Evolutionary conservation across 2,888 invertebrate genomes (phyloP), one percentile per base, ranked within the genome.

Genomic region (Gymnoscelis rufifasciata): DNA sequence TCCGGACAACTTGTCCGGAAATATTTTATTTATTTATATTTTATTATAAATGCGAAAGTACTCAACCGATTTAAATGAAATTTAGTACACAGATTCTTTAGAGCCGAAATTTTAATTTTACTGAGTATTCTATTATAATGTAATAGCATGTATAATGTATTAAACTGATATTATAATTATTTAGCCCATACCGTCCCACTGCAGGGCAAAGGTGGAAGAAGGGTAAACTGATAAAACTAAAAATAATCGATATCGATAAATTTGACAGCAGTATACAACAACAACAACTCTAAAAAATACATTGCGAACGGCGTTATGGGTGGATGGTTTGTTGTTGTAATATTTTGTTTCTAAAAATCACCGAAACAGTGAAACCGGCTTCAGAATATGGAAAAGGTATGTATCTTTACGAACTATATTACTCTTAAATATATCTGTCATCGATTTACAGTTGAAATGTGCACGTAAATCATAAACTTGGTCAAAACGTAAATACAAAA

Each of bases 241-340:
- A n/a, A n/a, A n/a, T n/a, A n/a, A 37, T 37, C 36, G 12, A 12
- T 24, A 37, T 37, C 13, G 26, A 24, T 12, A 2, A 37, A 23
- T 23, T 12, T 33, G 15, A 15, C 31, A 31, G 14, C n/a, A 6
- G 12, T 7, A 3, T 15, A 2, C 8, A 15, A 31, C n/a, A 8
- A 7, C 1, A n/a, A 30, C 71, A 66, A 54, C 72, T 60, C 19
- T 19, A 19, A 3, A 19, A 19, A 19, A 19, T 3, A 19, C 19
- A 19, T 33, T 15, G 31, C 14, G 15, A 33, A 33, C 70, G 66
- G 69, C 68, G 66, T 69, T 66, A 75, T 75, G 64, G 70, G 74
- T 76, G 77, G 72, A 74, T 73, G 74, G 70, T 75, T 81, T 83
- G 84, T 83, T 84, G 79, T 78, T 33, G 14, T 33, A 75, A 63